phyloP scores from a whole-genome alignment of 2,113 vertebrate species.

The Neoarius graeffei region DNA sequence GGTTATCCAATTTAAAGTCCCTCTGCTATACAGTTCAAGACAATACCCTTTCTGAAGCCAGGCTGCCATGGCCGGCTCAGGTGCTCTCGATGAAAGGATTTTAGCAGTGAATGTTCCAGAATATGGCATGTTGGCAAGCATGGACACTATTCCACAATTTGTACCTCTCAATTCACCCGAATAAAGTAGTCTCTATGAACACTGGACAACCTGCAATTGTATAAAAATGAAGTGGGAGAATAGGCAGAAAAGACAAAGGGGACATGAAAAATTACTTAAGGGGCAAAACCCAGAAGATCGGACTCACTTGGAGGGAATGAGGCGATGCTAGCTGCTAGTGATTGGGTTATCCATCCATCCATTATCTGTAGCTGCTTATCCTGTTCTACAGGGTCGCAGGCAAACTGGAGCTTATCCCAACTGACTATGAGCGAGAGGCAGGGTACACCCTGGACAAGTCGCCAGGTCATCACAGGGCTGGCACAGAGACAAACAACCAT shows the following conservation, averaged over 20 bases:
- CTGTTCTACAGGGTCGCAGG: too few species aligned
- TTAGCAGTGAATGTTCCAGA: neutral
- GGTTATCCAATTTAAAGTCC: neutral
- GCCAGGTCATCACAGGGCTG: too few species aligned
- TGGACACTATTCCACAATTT: neutral
- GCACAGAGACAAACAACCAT: too few species aligned
- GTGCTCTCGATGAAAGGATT: neutral
- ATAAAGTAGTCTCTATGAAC: neutral
- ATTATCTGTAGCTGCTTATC: too few species aligned
- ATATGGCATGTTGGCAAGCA: neutral
- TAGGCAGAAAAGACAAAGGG: neutral
- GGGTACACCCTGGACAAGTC: too few species aligned
- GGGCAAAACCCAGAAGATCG: neutral
- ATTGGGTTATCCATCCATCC: neutral
- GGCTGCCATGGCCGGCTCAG: neutral
- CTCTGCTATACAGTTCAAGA: neutral
- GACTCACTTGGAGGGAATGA: neutral
- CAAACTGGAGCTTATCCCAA: too few species aligned
- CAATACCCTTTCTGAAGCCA: neutral
- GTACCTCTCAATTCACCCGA: neutral
- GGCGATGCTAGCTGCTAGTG: neutral
- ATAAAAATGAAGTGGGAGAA: neutral
- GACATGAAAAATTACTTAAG: conserved; percentile 9
- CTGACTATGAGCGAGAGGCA: too few species aligned
- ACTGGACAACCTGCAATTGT: neutral